Percentiles rank a stretch among this genome's conserved stretches.
These are phyloP conservation scores for Desoria tigrina DNA, from an alignment of 2,888 invertebrate genomes.

Conservation along the genomic window DNA sequence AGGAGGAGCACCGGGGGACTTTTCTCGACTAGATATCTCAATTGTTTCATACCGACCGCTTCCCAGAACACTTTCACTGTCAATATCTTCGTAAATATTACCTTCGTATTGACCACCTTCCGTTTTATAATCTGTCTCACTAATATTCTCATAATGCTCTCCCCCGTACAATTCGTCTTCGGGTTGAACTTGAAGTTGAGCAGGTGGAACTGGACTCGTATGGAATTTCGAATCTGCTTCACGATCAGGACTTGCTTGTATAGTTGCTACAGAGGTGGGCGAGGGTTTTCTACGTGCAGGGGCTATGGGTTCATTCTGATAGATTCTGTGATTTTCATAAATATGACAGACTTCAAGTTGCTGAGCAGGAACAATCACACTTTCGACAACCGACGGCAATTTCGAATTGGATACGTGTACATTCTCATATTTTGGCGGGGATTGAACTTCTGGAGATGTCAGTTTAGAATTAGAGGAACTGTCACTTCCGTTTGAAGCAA, in stretches of 20 bases:
- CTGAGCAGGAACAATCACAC: neutral
- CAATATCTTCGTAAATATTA: slow-evolving; percentile 53
- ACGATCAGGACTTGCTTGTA: slow-evolving; percentile 7
- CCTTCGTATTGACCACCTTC: slow-evolving; percentile 25
- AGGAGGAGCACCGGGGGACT: neutral
- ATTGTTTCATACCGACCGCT: slow-evolving; percentile 43
- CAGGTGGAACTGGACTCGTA: neutral
- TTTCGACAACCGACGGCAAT: neutral
- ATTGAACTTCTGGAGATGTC: neutral
- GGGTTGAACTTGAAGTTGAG: neutral
- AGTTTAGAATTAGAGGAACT: slow-evolving; percentile 17
- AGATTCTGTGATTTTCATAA: slow-evolving; percentile 48
- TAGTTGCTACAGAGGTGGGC: slow-evolving; percentile 20
- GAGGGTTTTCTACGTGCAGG: slow-evolving; percentile 5
- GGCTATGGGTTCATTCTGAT: slow-evolving; percentile 43
- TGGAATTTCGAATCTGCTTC: neutral
- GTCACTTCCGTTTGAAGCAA: slow-evolving; percentile 10
- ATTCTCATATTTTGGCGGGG: slow-evolving; percentile 34
- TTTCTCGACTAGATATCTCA: slow-evolving; percentile 24
- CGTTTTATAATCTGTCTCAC: slow-evolving; percentile 38
- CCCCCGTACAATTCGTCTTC: slow-evolving; percentile 15
- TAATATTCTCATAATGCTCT: slow-evolving; percentile 49
- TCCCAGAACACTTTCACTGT: slow-evolving; percentile 16
- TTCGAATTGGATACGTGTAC: slow-evolving; percentile 12
- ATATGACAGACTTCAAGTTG: slow-evolving; percentile 29